These are phyloP conservation scores for Neotoxoptera formosana DNA, from an alignment of 1,140 invertebrate genomes.

Conservation along the genomic window DNA sequence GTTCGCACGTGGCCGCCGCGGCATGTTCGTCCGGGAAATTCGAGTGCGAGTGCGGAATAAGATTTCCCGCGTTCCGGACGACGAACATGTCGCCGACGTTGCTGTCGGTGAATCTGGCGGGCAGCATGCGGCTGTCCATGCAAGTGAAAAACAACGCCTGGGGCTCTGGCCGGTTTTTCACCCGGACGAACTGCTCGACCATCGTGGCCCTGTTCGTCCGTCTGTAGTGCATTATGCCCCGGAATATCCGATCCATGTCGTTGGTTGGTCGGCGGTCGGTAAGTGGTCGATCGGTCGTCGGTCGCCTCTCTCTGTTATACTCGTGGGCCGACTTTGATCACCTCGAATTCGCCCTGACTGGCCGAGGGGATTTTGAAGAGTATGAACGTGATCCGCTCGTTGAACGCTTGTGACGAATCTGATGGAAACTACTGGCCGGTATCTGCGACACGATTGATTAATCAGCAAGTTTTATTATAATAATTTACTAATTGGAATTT, in stretches of 20 bases:
- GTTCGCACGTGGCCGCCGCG: conserved; percentile 93
- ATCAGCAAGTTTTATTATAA: no score
- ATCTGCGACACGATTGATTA: no score
- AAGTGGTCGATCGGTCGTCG: no score
- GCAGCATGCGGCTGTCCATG: conserved; percentile 96
- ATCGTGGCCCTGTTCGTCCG: conserved; percentile 80
- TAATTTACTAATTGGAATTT: no score
- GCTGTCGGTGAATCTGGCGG: conserved; percentile 92
- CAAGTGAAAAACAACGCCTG: conserved; percentile 96
- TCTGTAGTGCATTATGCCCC: conserved; percentile 87
- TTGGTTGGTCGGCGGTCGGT: background rate
- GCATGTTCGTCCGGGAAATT: conserved; percentile 85
- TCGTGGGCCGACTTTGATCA: no score
- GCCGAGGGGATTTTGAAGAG: no score
- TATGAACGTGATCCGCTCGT: no score
- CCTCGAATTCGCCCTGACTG: no score
- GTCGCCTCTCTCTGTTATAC: no score
- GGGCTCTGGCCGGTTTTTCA: conserved; percentile 89
- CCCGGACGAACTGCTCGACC: conserved; percentile 89
- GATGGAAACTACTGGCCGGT: no score
- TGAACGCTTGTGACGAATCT: no score
- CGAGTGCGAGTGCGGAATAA: conserved; percentile 89
- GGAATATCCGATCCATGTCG: conserved; percentile 82
- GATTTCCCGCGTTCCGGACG: conserved; percentile 92
- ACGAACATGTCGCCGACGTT: conserved; percentile 98